Conservation (phyloP, 1,140 invertebrate genomes). For the Drosophila bocqueti region DNA sequence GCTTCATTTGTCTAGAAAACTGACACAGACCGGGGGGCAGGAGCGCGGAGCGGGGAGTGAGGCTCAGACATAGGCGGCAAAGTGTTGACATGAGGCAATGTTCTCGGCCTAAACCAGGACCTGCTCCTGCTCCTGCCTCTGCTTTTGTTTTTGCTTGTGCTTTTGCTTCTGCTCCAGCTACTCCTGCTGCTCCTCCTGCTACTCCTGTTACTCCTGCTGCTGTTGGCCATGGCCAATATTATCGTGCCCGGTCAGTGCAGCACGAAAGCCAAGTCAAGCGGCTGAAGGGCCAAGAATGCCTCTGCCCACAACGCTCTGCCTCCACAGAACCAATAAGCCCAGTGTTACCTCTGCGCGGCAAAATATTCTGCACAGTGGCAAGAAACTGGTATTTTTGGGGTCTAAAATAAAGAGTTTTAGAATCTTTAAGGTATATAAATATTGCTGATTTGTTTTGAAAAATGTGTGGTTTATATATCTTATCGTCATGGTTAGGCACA, state of each 20-base stretch:
- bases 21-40: conserved; percentile 48
- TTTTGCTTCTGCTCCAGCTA: not conserved
- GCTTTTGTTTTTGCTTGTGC: not conserved
- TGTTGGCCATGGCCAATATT: conserved; percentile 58
- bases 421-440: not conserved
- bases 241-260: conserved; percentile 56
- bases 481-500: not conserved
- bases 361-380: conserved; percentile 22
- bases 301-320: not conserved
- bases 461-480: not conserved
- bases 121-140: not conserved
- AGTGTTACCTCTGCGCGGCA: conserved; percentile 20
- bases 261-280: conserved; percentile 67
- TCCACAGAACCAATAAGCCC: conserved; percentile 26
- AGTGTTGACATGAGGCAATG: conserved; percentile 76
- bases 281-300: conserved; percentile 34
- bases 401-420: not conserved
- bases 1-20: conserved; percentile 82
- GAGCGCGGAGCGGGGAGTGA: too few relatives aligned
- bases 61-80: conserved; percentile 45
- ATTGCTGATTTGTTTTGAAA: not conserved
- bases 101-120: conserved; percentile 50
- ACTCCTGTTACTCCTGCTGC: not conserved
- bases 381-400: not conserved
- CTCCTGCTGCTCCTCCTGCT: not conserved